Conservation (phyloP, 2,113 vertebrate species). For the Ophiodon elongatus region DNA sequence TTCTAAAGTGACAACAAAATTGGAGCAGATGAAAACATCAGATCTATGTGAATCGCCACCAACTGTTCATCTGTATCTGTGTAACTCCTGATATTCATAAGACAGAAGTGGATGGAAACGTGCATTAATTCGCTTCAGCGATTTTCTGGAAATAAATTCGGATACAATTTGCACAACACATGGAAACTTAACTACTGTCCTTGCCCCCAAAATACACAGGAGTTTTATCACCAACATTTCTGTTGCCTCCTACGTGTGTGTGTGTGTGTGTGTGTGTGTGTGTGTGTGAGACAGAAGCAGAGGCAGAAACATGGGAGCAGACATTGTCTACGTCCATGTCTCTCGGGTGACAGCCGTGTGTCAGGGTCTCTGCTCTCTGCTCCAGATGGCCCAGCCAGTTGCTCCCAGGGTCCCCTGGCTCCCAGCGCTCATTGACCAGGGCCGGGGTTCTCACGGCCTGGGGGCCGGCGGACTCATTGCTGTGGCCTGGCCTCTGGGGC, state of each 20-base stretch:
- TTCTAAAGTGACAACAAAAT: background rate
- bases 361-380: constrained; percentile 80
- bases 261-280: background rate
- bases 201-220: constrained; percentile 8
- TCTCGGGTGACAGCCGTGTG: constrained; percentile 77
- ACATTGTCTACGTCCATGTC: constrained; percentile 69
- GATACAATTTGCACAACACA: background rate
- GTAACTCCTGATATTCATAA: background rate
- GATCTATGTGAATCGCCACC: background rate
- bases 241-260: constrained; percentile 30
- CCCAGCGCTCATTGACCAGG: constrained; percentile 76
- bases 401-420: constrained; percentile 75
- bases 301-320: constrained; percentile 61
- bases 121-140: background rate
- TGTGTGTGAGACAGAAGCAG: constrained; percentile 26
- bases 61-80: background rate
- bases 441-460: constrained; percentile 83
- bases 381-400: constrained; percentile 80
- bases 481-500: constrained; percentile 77
- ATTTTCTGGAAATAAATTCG: background rate
- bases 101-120: background rate
- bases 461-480: constrained; percentile 75
- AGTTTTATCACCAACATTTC: constrained; percentile 43
- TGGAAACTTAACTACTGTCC: background rate
- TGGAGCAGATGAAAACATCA: background rate